Percentiles rank a stretch among this genome's conserved stretches.
These are phyloP conservation scores for Fissipunctia ypsillon DNA, from an alignment of 2,888 invertebrate species.

Conservation along the genomic window DNA sequence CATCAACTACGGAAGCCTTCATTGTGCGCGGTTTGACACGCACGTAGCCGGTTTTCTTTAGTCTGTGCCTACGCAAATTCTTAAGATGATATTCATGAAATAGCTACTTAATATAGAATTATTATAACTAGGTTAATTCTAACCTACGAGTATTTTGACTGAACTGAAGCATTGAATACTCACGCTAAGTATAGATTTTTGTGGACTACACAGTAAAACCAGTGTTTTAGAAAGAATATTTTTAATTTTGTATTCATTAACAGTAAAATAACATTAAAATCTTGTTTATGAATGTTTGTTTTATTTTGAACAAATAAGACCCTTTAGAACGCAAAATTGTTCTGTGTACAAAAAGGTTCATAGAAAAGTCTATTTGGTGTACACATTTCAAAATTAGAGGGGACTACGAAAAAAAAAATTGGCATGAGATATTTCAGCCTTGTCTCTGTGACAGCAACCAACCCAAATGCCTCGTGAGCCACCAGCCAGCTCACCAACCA, in stretches of 20 bases:
- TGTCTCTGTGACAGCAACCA: too few relatives aligned
- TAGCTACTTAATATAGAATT: background rate
- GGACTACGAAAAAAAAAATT: background rate
- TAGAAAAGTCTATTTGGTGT: background rate
- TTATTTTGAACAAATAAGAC: background rate
- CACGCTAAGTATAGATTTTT: background rate
- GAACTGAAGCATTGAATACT: conserved; percentile 15
- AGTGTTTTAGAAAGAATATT: conserved; percentile 1
- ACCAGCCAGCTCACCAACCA: background rate
- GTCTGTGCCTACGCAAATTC: background rate
- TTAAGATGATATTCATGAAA: background rate
- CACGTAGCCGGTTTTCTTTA: too few relatives aligned
- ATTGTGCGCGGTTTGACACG: too few relatives aligned
- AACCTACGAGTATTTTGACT: conserved; percentile 1
- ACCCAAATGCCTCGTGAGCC: background rate
- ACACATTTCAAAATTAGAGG: background rate
- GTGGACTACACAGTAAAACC: background rate
- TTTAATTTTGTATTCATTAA: conserved; percentile 18
- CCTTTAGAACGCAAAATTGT: background rate
- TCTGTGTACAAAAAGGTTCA: background rate
- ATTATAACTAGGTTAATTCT: background rate
- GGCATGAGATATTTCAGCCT: background rate
- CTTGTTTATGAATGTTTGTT: conserved; percentile 20
- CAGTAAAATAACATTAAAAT: conserved; percentile 23
- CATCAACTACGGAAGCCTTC: too few relatives aligned